Evolutionary conservation across 2,888 invertebrate genomes (phyloP).

Genomic region (Sceliomorpha sp.): DNA sequence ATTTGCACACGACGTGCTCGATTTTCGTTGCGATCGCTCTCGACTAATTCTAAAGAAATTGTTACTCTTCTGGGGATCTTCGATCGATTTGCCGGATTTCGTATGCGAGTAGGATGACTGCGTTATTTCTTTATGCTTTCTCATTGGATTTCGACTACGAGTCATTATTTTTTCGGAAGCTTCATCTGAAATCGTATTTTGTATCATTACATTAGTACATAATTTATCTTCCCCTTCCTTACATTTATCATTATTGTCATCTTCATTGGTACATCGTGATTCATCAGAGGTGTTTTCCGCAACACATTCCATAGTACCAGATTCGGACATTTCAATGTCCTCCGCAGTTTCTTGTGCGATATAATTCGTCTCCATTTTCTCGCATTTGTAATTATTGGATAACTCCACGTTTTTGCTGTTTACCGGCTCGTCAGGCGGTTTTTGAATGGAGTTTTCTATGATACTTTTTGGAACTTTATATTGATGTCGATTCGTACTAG

Average conservation of each 20-base stretch:
- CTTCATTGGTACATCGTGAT: slow-evolving; percentile 31
- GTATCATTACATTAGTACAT: slow-evolving; percentile 1
- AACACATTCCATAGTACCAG: slow-evolving; percentile 2
- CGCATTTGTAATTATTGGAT: background rate
- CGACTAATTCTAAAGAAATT: slow-evolving; percentile 1
- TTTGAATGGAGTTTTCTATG: slow-evolving; percentile 1
- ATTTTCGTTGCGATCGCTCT: slow-evolving; percentile 1
- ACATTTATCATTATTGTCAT: background rate
- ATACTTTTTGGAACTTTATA: background rate
- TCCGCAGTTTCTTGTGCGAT: too few relatives aligned
- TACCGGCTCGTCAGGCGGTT: background rate
- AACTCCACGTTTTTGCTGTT: background rate
- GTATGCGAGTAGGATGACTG: slow-evolving; percentile 19
- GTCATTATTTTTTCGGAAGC: background rate
- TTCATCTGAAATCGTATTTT: background rate
- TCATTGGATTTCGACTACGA: slow-evolving; percentile 11
- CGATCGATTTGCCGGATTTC: background rate
- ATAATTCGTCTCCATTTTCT: background rate
- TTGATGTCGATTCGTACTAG: slow-evolving; percentile 1
- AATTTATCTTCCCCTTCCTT: background rate
- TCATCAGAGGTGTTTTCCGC: background rate
- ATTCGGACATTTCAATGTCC: background rate
- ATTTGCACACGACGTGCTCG: background rate
- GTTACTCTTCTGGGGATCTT: slow-evolving; percentile 7
- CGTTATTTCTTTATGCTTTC: slow-evolving; percentile 21